These are phyloP conservation scores for Oreamnos americanus DNA, from an alignment of 2,113 vertebrate species.

Conservation along the genomic window DNA sequence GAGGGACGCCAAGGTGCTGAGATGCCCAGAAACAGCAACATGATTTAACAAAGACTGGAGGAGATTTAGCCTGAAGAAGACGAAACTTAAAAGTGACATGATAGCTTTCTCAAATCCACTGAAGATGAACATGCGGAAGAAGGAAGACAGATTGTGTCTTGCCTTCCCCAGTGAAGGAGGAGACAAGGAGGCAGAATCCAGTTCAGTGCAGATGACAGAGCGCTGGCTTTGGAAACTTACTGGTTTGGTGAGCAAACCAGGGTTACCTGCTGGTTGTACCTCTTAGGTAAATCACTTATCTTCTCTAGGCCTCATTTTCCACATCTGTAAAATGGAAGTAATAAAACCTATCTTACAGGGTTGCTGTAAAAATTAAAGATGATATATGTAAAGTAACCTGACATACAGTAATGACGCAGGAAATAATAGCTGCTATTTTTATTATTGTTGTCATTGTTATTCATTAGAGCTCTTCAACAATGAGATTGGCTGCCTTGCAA, in stretches of 20 bases:
- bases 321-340: background rate
- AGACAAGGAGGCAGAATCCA: background rate
- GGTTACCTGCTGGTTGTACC: background rate
- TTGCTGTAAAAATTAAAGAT: background rate
- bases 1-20: background rate
- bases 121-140: background rate
- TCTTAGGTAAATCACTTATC: background rate
- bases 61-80: background rate
- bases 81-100: background rate
- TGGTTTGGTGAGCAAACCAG: background rate
- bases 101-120: background rate
- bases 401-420: background rate
- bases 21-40: background rate
- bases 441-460: no score
- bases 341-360: background rate
- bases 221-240: background rate
- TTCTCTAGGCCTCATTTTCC: background rate
- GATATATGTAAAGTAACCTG: background rate
- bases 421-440: background rate
- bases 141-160: background rate
- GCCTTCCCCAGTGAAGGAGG: background rate
- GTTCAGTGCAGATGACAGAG: fast-evolving
- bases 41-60: background rate
- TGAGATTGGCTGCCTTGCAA: background rate
- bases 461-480: background rate